Percentiles rank a stretch among this genome's conserved stretches.
Conservation (phyloP, 2,797 vertebrate genomes). For the Urosaurus nigricauda region DNA sequence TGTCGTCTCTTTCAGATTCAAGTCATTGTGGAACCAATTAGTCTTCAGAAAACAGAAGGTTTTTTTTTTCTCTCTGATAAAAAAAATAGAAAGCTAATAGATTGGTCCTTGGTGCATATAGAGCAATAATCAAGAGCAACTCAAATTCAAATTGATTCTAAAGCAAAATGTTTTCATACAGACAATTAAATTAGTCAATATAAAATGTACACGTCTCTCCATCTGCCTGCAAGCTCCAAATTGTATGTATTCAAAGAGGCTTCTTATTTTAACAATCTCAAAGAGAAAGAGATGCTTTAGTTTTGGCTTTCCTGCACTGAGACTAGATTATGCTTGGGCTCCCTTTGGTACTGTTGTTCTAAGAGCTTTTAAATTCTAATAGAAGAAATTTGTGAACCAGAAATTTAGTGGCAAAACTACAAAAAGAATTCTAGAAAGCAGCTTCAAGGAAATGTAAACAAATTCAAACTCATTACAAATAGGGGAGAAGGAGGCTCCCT, state of each 20-base stretch:
- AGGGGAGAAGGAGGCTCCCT: background rate
- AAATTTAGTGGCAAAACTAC: background rate
- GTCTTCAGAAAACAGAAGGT: background rate
- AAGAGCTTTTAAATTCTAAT: background rate
- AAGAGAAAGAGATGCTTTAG: background rate
- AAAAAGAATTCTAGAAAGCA: background rate
- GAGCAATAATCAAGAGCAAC: constrained; percentile 55
- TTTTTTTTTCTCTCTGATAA: no score
- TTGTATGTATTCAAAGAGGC: constrained; percentile 20
- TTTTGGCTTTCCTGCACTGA: no score
- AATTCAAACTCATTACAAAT: background rate
- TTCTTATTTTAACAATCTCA: background rate
- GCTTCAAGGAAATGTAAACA: background rate
- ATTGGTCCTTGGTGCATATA: constrained; percentile 56
- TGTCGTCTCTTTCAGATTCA: constrained; percentile 68
- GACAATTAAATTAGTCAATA: constrained; percentile 44
- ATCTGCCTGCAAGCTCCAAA: constrained; percentile 62
- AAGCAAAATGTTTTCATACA: constrained; percentile 56
- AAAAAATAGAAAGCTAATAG: constrained; percentile 49
- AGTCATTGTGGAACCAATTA: constrained; percentile 51
- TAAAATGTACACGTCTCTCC: constrained; percentile 67
- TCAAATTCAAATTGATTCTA: constrained; percentile 46
- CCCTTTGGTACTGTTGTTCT: no score
- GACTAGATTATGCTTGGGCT: no score
- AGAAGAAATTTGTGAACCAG: background rate